phyloP scores from a whole-genome alignment of 2,888 invertebrate species.

The Terebella lapidaria region DNA sequence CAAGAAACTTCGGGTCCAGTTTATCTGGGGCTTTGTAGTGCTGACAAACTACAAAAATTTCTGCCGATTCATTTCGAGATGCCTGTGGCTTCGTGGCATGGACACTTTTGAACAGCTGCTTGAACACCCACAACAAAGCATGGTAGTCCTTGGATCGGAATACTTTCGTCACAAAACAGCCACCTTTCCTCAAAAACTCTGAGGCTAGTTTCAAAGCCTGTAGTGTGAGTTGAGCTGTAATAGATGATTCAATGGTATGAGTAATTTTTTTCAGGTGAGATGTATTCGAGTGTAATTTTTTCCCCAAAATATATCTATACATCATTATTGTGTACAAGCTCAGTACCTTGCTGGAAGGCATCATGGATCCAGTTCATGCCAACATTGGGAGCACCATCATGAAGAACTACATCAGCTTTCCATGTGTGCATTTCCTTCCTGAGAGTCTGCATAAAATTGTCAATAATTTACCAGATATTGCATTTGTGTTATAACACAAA shows the following conservation, averaged over 20 bases:
- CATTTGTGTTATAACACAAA: background rate
- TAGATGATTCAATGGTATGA: background rate
- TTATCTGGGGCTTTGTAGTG: constrained; percentile 81
- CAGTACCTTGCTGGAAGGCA: constrained; percentile 78
- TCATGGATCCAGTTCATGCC: constrained; percentile 93
- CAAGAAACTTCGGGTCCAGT: constrained; percentile 86
- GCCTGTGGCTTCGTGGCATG: constrained; percentile 98
- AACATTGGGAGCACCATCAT: constrained; percentile 98
- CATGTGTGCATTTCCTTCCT: constrained; percentile 84
- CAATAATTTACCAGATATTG: background rate
- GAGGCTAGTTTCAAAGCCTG: constrained; percentile 88
- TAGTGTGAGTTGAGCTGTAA: constrained; percentile 73
- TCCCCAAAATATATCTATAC: background rate
- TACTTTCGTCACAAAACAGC: constrained; percentile 97
- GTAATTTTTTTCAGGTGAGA: background rate
- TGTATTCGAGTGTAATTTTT: too few relatives aligned
- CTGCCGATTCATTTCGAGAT: constrained; percentile 95
- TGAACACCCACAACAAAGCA: constrained; percentile 87
- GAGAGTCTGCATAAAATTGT: constrained; percentile 58
- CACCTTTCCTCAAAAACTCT: constrained; percentile 80
- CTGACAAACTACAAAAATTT: constrained; percentile 96
- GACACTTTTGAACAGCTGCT: constrained; percentile 88
- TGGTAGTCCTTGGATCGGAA: constrained; percentile 98
- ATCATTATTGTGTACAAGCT: background rate
- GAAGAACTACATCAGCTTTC: constrained; percentile 93